Conservation (phyloP, 1,140 invertebrate species). For the Nasonia giraulti region DNA sequence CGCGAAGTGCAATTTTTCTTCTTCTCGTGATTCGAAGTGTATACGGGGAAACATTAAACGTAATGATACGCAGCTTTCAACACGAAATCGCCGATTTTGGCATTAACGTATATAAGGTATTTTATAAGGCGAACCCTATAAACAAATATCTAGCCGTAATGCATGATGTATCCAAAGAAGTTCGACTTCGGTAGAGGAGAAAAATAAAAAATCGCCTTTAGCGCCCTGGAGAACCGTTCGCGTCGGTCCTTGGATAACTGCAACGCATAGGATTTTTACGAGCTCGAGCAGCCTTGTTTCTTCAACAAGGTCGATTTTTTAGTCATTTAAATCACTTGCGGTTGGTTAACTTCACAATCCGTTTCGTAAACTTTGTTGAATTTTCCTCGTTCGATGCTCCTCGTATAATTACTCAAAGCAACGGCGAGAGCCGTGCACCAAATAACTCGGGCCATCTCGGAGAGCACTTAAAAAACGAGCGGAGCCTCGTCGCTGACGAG, state of each 20-base stretch:
- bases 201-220: slow-evolving; percentile 35
- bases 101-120: not conserved
- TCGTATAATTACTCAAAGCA: too few species aligned
- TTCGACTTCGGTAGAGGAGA: slow-evolving; percentile 14
- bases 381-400: too few species aligned
- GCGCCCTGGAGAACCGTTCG: slow-evolving; percentile 1
- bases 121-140: not conserved
- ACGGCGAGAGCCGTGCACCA: too few species aligned
- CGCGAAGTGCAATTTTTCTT: too few species aligned
- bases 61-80: too few species aligned
- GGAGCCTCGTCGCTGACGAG: not conserved
- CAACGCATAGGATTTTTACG: slow-evolving; percentile 28
- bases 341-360: slow-evolving; percentile 37
- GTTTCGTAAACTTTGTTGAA: slow-evolving; percentile 27
- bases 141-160: not conserved
- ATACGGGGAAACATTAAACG: too few species aligned
- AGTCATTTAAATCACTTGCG: slow-evolving; percentile 44
- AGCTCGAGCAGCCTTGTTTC: slow-evolving; percentile 40
- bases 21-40: too few species aligned
- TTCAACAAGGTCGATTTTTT: slow-evolving; percentile 38
- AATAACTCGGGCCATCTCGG: too few species aligned
- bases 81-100: too few species aligned
- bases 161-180: too few species aligned
- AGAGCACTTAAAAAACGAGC: too few species aligned
- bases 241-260: slow-evolving; percentile 29